These are phyloP conservation scores for Onchidella celtica DNA, from an alignment of 2,888 invertebrate species.

Conservation along the genomic window DNA sequence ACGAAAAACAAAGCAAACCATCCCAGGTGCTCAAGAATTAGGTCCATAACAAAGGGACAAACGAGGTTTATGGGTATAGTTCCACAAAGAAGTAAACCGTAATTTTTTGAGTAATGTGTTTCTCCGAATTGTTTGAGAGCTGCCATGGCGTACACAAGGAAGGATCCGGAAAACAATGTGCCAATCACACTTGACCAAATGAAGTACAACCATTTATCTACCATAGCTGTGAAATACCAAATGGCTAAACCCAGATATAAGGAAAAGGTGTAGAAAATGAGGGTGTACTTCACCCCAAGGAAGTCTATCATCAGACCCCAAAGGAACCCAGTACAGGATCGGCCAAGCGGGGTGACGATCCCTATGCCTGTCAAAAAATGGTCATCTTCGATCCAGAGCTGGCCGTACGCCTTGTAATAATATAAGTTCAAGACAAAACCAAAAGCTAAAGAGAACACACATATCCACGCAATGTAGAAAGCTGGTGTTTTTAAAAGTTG, in stretches of 20 bases:
- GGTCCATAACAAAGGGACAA: too few species aligned
- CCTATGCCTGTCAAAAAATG: background rate
- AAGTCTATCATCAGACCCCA: background rate
- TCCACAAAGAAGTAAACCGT: too few species aligned
- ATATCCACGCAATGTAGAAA: constrained; percentile 2
- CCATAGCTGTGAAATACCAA: background rate
- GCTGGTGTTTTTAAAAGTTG: background rate
- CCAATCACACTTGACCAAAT: background rate
- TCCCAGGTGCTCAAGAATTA: too few species aligned
- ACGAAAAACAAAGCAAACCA: too few species aligned
- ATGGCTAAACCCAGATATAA: background rate
- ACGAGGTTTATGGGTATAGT: too few species aligned
- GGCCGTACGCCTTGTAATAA: background rate
- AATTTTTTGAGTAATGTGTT: background rate
- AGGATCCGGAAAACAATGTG: background rate
- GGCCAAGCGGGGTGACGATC: background rate
- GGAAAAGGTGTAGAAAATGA: background rate
- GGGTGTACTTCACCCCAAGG: background rate
- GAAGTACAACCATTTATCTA: background rate
- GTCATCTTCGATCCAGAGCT: constrained; percentile 7
- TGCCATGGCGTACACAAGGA: background rate
- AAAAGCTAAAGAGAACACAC: background rate
- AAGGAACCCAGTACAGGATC: background rate
- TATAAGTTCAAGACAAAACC: background rate
- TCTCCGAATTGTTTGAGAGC: background rate